Evolutionary conservation across 37 sponge, comb jelly and placozoan species (phyloP), one percentile per base, ranked within the genome.

Genomic region (Tethya wilhelma): DNA sequence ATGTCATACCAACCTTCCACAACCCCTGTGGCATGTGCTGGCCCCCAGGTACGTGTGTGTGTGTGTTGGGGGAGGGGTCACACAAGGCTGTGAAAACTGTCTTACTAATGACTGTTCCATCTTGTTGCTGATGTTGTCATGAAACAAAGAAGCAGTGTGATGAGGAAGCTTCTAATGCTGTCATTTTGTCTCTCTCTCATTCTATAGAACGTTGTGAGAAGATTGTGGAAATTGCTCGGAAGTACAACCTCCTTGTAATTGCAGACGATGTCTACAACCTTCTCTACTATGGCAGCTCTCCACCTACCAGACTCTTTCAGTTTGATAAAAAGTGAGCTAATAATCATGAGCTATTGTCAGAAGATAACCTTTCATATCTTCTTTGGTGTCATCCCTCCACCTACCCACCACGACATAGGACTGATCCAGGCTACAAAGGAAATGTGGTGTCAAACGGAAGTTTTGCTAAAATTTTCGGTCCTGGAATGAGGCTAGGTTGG

Each of bases 231-330:
- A 29, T 95, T 20, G 95, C 95, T 22, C 67, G 95, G 0, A 78
- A 85, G 70, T 78, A 91, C 80, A 87, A 89, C 56, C 76, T 91
- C 8, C 38, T 91, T 37, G 83, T 95, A 11, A 80, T 88, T 12
- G 85, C 86, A 77, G 95, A 95, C 71, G 95, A 95, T 73, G 92
- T 95, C 34, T 95, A 95, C 79, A 91, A 91, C 64, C 45, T 90
- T 38, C 82, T 93, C 55, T 85, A 86, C 80, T 86, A 81, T 32
- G 77, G 38, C 38, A 23, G 64, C 4, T 36, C 31, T 59, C 74
- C 40, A 36, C 44, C 57, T 19, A 64, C 44, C 40, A 81, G 90
- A 49, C 87, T 93, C 49, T 93, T 86, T 67, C 38, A 82, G 8
- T 89, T 79, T 36, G 93, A 93, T 71, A 73, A 86, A 29, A 79